Percentiles rank a stretch among this genome's conserved stretches.
These are phyloP conservation scores for Ctena decussata DNA, from an alignment of 2,888 invertebrate genomes.

Conservation along the genomic window DNA sequence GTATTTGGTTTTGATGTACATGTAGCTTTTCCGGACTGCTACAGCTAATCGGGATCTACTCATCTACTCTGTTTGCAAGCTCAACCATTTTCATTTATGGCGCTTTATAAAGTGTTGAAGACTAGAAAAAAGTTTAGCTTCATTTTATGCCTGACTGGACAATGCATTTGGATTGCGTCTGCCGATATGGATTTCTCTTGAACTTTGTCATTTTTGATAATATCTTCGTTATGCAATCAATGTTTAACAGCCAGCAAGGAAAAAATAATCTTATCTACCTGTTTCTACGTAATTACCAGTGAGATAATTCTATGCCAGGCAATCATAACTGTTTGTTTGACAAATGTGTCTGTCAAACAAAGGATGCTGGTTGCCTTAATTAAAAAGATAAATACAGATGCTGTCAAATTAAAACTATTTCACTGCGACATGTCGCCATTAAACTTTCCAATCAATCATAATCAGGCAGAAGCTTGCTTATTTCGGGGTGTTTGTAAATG, in stretches of 20 bases:
- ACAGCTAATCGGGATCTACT: too few species aligned
- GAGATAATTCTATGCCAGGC: not conserved
- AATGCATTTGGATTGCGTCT: too few species aligned
- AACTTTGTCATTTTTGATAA: too few species aligned
- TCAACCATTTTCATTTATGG: too few species aligned
- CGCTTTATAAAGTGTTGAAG: too few species aligned
- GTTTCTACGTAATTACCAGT: not conserved
- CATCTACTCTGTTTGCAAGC: too few species aligned
- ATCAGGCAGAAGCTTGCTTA: not conserved
- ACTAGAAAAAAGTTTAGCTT: too few species aligned
- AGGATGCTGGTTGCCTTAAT: slow-evolving; percentile 12
- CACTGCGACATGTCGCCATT: not conserved
- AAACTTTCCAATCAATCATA: slow-evolving; percentile 7
- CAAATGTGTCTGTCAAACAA: slow-evolving; percentile 9
- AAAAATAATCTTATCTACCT: not conserved
- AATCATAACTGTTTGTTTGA: slow-evolving; percentile 10
- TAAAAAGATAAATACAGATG: slow-evolving; percentile 16
- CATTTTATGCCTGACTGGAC: too few species aligned
- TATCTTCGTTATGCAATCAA: not conserved
- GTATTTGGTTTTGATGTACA: too few species aligned
- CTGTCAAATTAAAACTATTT: slow-evolving; percentile 5
- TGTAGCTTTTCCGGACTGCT: too few species aligned
- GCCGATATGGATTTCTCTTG: too few species aligned
- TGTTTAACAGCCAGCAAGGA: not conserved
- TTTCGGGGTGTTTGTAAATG: not conserved